Conservation (phyloP, 2,113 vertebrate species). For the Felis catus region F.catus_Fca126_mat1.0 CM031417.1:115987001-115987500, state of each 20-base stretch:
- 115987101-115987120: conserved; percentile 32
- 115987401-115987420: neutral
- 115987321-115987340: neutral
- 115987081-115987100: conserved; percentile 12
- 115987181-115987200: conserved; percentile 11
- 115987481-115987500: neutral
- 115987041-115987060: conserved; percentile 48
- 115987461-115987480: neutral
- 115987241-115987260: neutral
- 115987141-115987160: neutral
- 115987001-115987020: neutral
- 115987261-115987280: neutral
- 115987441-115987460: neutral
- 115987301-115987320: neutral
- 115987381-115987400: neutral
- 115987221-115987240: neutral
- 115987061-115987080: neutral
- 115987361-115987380: neutral
- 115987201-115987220: conserved; percentile 43
- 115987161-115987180: conserved; percentile 21
- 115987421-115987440: neutral
- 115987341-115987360: neutral
- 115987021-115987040: neutral
- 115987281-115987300: neutral
- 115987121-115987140: conserved; percentile 22